Percentiles rank a stretch among this genome's conserved stretches.
phyloP scores from a whole-genome alignment of 1,140 invertebrate genomes.

The Sweltsa coloradensis region DNA sequence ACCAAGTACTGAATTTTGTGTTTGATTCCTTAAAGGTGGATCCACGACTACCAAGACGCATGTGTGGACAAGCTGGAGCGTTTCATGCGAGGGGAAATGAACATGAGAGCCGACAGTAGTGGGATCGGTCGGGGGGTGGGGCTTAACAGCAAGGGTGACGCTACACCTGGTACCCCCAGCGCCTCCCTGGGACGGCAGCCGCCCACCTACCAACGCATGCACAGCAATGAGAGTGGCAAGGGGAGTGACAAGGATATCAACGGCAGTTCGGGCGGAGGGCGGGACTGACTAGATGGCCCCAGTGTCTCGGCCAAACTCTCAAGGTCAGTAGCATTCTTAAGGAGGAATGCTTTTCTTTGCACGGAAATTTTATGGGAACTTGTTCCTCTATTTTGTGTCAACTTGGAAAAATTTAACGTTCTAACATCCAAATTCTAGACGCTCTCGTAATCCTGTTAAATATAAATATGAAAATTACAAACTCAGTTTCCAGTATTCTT shows the following conservation, averaged over 20 bases:
- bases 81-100: slow-evolving; percentile 70
- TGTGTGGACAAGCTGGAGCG: slow-evolving; percentile 97
- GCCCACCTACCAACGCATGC: slow-evolving; percentile 69
- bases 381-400: no score
- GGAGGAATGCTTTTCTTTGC: not conserved
- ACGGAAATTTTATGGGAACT: not conserved
- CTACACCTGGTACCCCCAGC: slow-evolving; percentile 52
- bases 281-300: slow-evolving; percentile 57
- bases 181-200: slow-evolving; percentile 45
- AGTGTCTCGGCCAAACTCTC: slow-evolving; percentile 13
- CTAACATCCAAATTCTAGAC: no score
- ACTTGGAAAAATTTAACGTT: no score
- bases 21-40: slow-evolving; percentile 81
- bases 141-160: slow-evolving; percentile 32
- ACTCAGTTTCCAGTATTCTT: no score
- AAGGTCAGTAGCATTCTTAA: slow-evolving; percentile 6
- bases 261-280: slow-evolving; percentile 24
- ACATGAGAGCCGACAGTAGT: slow-evolving; percentile 24
- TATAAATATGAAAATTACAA: no score
- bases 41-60: slow-evolving; percentile 98
- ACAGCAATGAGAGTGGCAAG: slow-evolving; percentile 59
- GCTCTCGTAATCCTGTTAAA: no score
- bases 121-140: slow-evolving; percentile 26
- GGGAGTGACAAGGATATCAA: slow-evolving; percentile 53
- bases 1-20: not conserved